These are phyloP conservation scores for Pedetes capensis DNA, from an alignment of 2,113 vertebrate genomes.

Conservation along the genomic window DNA sequence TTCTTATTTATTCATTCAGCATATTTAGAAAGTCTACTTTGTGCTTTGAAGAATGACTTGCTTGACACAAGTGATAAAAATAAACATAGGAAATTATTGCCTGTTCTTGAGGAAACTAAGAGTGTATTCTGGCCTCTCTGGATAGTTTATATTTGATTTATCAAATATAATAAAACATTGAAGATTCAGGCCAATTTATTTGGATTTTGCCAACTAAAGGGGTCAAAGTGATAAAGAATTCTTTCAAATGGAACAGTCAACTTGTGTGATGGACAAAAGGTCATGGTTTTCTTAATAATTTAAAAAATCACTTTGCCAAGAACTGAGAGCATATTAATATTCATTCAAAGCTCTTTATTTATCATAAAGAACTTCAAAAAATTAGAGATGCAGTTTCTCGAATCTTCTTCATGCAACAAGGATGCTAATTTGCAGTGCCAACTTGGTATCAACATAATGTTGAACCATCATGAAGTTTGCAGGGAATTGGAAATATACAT, in stretches of 20 bases:
- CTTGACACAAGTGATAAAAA: neutral
- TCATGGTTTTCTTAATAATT: no score
- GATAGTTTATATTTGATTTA: neutral
- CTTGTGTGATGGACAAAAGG: neutral
- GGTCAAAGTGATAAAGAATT: neutral
- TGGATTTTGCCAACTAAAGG: neutral
- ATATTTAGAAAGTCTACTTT: neutral
- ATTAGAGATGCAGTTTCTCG: neutral
- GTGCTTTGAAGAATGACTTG: neutral
- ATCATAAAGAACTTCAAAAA: neutral
- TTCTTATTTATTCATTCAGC: neutral
- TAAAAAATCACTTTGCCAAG: neutral
- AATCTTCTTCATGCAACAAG: neutral
- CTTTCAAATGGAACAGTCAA: neutral
- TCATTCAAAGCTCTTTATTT: neutral
- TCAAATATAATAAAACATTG: neutral
- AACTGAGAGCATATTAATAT: neutral
- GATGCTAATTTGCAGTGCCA: neutral
- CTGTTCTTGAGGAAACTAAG: neutral
- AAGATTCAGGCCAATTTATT: neutral
- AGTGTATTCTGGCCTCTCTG: neutral
- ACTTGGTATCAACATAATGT: accelerated
- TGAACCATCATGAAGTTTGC: neutral
- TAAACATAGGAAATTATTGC: neutral
- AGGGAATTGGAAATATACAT: neutral